Evolutionary conservation across 2,797 vertebrate genomes (phyloP).

Genomic region (Lagodon rhomboides): DNA sequence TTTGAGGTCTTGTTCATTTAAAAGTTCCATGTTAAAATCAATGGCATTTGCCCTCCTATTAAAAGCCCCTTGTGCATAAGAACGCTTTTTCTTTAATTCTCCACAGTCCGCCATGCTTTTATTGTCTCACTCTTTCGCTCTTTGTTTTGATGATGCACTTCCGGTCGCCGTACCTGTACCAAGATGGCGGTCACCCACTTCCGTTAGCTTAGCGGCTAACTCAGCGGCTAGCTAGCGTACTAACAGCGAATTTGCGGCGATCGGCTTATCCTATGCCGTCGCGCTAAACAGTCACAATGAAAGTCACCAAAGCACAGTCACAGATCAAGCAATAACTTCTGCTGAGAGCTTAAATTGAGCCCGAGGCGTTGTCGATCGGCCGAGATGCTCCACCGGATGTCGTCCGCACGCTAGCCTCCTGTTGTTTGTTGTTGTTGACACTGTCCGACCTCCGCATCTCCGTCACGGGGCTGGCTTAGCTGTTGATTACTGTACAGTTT

Average conservation of each 20-base stretch:
- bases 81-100: neutral
- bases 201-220: neutral
- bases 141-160: neutral
- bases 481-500: neutral
- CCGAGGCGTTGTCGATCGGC: too few relatives aligned
- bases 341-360: too few relatives aligned
- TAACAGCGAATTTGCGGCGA: neutral
- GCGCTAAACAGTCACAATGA: neutral
- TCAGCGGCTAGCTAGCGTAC: neutral
- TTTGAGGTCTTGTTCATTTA: neutral
- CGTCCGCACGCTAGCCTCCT: too few relatives aligned
- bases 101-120: neutral
- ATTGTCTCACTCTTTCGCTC: too few relatives aligned
- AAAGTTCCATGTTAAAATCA: neutral
- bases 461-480: too few relatives aligned
- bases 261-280: neutral
- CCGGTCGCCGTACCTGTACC: too few relatives aligned
- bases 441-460: too few relatives aligned
- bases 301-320: too few relatives aligned
- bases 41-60: neutral
- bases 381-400: too few relatives aligned
- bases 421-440: too few relatives aligned
- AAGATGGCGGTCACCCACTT: neutral
- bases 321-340: too few relatives aligned
- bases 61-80: neutral